Evolutionary conservation across 2,888 invertebrate species (phyloP), one percentile per base, ranked within the genome.

Genomic region (Entomobrya multifasciata): DNA sequence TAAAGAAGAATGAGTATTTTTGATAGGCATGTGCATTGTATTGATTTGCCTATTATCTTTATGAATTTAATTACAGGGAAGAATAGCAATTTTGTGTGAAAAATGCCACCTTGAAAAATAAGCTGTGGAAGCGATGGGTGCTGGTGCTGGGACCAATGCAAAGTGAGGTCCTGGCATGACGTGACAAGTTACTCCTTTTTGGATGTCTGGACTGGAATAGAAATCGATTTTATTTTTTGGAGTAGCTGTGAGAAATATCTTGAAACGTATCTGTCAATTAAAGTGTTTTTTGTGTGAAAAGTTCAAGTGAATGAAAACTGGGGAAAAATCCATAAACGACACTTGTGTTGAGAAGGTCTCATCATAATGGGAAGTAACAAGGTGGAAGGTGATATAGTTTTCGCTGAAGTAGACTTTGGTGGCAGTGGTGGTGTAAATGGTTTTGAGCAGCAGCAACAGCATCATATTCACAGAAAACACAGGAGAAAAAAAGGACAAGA

Each of bases 351-450:
- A 41, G 41, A 52, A 17, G 17, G 30, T 4, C 2, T 17, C 41
- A 10, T 5, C n/a, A 22, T 1, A 15, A 82, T 82, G 82, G 82
- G 82, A 27, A 82, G 74, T 47, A 57, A 57, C 27, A 52, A 17
- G 41, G 79, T 80, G 20, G 70, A 70, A 6, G 44, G 57, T 57
- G 82, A 82, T 44, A 55, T 82, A 10, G 62, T 82, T 0, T 27
- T 82, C 15, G 82, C 82, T 6, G 82, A 82, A 15, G 25, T 82
- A 1, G 72, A 81, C 72, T 72, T 72, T 72, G 72, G 25, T 17
- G 81, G 17, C 13, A 67, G 49, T 20, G 25, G 25, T 1, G 25
- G 49, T 11, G 55, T 52, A 22, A 22, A 52, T 13, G 47, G 25
- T 6, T 3, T 62, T n/a, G n/a, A n/a, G n/a, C n/a, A n/a, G n/a